A percentile compares a stretch with the other conserved stretches of the same genome.
These are phyloP conservation scores for Criorhina ranunculi DNA, from an alignment of 2,888 invertebrate genomes.

Conservation along the genomic window DNA sequence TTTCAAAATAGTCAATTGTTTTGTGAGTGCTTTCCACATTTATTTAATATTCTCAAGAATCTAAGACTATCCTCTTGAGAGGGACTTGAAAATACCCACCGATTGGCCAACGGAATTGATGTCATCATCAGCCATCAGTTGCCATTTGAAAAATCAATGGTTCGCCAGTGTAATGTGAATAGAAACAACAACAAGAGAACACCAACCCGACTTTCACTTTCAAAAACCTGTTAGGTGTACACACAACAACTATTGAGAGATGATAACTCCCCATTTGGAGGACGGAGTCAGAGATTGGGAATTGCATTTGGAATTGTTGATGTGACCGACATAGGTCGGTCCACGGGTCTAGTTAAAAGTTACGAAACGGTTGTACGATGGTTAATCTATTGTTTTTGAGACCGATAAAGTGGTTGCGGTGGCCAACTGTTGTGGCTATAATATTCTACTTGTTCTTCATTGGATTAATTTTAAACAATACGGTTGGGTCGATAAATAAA, in stretches of 20 bases:
- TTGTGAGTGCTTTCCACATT: background rate
- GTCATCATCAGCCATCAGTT: constrained; percentile 18
- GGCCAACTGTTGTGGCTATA: constrained; percentile 86
- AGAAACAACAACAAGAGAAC: constrained; percentile 52
- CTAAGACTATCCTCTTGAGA: background rate
- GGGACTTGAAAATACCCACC: background rate
- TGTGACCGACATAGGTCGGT: constrained; percentile 66
- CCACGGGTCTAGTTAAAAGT: constrained; percentile 25
- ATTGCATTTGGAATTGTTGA: constrained; percentile 63
- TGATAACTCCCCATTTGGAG: constrained; percentile 48
- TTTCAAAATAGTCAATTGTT: constrained; percentile 8
- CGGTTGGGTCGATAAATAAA: constrained; percentile 80
- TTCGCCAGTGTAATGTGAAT: constrained; percentile 29
- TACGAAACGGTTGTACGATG: constrained; percentile 46
- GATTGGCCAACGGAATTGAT: background rate
- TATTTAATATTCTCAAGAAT: background rate
- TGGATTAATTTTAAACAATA: constrained; percentile 85
- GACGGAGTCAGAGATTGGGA: constrained; percentile 44
- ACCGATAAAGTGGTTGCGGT: constrained; percentile 82
- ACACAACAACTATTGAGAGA: constrained; percentile 39
- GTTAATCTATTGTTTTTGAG: constrained; percentile 57
- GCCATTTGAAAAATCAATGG: constrained; percentile 71
- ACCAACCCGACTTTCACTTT: constrained; percentile 72
- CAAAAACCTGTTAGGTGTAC: constrained; percentile 70
- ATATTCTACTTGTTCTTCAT: constrained; percentile 86